Evolutionary conservation across 1,140 invertebrate species (phyloP).

Genomic region (Lineus longissimus): DNA sequence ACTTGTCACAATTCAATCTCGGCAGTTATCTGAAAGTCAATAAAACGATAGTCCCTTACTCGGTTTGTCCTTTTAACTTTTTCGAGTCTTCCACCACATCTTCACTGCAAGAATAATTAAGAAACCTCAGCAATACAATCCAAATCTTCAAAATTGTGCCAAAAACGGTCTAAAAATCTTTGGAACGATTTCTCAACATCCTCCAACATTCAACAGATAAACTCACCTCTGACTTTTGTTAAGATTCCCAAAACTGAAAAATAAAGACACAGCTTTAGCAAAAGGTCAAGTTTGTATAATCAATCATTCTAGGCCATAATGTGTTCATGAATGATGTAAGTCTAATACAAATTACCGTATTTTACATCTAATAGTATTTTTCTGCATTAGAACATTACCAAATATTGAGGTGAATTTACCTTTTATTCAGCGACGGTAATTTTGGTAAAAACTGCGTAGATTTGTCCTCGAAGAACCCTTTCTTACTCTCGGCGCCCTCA

Average conservation of each 20-base stretch:
- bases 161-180: too few relatives aligned
- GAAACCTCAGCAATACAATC: neutral
- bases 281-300: too few relatives aligned
- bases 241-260: slow-evolving; percentile 35
- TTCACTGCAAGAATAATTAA: slow-evolving; percentile 37
- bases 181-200: too few relatives aligned
- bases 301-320: too few relatives aligned
- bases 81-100: slow-evolving; percentile 64
- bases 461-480: slow-evolving; percentile 51
- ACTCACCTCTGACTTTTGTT: slow-evolving; percentile 45
- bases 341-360: too few relatives aligned
- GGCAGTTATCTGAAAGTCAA: too few relatives aligned
- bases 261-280: neutral
- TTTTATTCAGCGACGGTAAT: slow-evolving; percentile 61
- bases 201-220: too few relatives aligned
- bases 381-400: neutral
- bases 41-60: slow-evolving; percentile 39
- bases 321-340: too few relatives aligned
- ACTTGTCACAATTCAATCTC: too few relatives aligned
- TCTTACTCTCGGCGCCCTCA: slow-evolving; percentile 56
- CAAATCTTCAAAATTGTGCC: too few relatives aligned
- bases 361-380: too few relatives aligned
- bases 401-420: slow-evolving; percentile 30
- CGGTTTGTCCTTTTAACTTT: slow-evolving; percentile 64
- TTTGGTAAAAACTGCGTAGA: slow-evolving; percentile 57